phyloP scores from a whole-genome alignment of 2,113 vertebrate species.

The Tachuris rubrigastra region DNA sequence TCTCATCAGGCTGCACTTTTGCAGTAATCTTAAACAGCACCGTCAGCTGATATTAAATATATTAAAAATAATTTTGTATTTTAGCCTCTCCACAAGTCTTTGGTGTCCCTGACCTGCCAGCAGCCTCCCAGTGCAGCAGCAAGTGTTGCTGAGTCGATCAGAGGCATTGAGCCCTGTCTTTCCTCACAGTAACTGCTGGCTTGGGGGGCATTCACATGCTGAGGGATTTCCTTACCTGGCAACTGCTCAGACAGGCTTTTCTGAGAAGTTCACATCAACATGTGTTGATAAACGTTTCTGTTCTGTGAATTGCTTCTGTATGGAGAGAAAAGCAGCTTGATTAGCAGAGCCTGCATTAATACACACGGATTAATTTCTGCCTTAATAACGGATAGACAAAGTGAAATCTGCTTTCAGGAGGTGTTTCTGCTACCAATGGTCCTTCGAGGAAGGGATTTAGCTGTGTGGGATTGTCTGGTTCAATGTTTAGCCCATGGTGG shows the following conservation, averaged over 20 bases:
- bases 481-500: fast-evolving
- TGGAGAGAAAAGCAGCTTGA: neutral
- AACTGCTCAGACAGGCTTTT: neutral
- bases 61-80: neutral
- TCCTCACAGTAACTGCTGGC: fast-evolving
- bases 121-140: neutral
- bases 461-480: fast-evolving
- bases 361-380: neutral
- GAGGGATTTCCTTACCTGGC: neutral
- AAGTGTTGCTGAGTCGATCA: neutral
- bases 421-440: neutral
- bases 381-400: fast-evolving
- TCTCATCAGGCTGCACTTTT: neutral
- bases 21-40: neutral
- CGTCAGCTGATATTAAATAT: neutral
- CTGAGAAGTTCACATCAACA: neutral
- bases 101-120: neutral
- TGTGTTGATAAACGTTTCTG: neutral
- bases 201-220: neutral
- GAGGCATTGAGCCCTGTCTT: fast-evolving
- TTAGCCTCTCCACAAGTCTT: neutral
- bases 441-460: neutral
- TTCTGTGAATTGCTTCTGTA: neutral
- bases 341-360: neutral
- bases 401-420: neutral